Evolutionary conservation across 2,113 vertebrate species (phyloP).

Genomic region (Motacilla alba): DNA sequence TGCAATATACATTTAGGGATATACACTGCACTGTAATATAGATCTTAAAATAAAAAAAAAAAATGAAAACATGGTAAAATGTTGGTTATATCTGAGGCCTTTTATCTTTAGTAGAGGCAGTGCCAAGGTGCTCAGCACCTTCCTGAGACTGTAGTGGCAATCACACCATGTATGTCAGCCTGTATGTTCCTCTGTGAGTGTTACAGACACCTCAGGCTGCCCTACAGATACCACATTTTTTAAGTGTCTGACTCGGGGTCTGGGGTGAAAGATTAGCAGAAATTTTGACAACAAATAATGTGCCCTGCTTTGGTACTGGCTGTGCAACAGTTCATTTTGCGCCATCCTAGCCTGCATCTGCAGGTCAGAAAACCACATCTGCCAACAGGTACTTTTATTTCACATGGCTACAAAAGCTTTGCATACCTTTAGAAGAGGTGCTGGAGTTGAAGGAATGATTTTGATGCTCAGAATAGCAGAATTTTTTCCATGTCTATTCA

Average conservation of each 20-base stretch:
- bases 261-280: not conserved
- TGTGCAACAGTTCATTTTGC: not conserved
- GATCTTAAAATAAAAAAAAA: not conserved
- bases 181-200: rapidly evolving
- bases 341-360: not conserved
- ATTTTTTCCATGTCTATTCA: not conserved
- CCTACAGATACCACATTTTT: rapidly evolving
- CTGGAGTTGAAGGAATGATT: not conserved
- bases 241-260: not conserved
- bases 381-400: not conserved
- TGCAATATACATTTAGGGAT: not conserved
- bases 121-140: not conserved
- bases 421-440: rapidly evolving
- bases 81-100: not conserved
- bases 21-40: not conserved
- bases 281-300: rapidly evolving
- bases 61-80: not conserved
- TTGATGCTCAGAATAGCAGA: not conserved
- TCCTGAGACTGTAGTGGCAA: rapidly evolving
- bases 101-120: not conserved
- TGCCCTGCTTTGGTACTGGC: not conserved
- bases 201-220: not conserved
- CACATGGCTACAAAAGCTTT: rapidly evolving
- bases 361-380: not conserved
- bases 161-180: rapidly evolving